Base-by-base conservation (phyloP, 2,888 invertebrate species). In the Sesia bembeciformis region DNA sequence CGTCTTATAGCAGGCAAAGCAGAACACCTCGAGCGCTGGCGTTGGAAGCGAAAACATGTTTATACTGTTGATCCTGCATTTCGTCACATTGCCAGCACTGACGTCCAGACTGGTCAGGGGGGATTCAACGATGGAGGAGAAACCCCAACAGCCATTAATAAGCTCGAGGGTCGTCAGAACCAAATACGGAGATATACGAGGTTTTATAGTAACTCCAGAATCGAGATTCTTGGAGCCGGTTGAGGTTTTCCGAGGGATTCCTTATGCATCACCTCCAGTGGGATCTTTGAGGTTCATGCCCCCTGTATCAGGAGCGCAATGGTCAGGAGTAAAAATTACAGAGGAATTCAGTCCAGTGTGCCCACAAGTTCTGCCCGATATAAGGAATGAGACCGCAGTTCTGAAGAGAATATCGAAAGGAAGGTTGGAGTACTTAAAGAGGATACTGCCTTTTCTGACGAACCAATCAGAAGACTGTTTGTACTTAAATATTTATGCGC, bases 381-480 rank as follows among this genome's bases (percentile, higher is more conserved):
- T 96, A 68, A 91, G 92, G 72, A 96, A 97, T 78, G 95, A 96
- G 78, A 95, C 96, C 51, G 94, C 94, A 43, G 95, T 95, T 4
- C 82, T 96, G 64, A 93, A 93, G 73, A 92, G 93, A 72, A 97
- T 98, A 94, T 97, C 98, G 5, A 93, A 93, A 68, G 98, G 97
- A 39, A 91, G 98, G 60, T 89, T 96, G 72, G 96, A 97, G 76
- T 96, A 97, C 78, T 91, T 98, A 70, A 95, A 94, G 81, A 92
- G 97, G 70, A 91, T 98, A 81, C 85, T 96, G 68, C 97, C 97
- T 49, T 94, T 95, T 79, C 91, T 98, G 65, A 93, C 93, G 65
- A 95, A 97, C 79, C 98, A 98, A 89, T 96, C 95, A 64, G 99
- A 99, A 90, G 98, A 99, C 90, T 99, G 99, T 77, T 93, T 99